Conservation (phyloP, 2,797 vertebrate species). For the Pteronotus mesoamericanus region DNA sequence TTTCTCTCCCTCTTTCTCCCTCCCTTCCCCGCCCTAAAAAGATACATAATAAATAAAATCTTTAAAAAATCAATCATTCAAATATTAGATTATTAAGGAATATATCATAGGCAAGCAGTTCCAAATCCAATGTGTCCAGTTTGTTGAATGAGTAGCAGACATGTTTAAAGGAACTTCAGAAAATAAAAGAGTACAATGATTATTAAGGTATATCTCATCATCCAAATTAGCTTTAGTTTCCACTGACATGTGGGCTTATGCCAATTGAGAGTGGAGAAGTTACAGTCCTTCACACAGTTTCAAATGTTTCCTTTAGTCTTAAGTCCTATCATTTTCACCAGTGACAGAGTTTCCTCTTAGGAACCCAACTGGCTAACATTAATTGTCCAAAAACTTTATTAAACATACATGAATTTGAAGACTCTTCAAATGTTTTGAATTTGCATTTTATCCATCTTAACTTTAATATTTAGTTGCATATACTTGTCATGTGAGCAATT, state of each 20-base stretch:
- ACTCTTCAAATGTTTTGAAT: neutral
- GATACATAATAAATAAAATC: too few relatives aligned
- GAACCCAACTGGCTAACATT: neutral
- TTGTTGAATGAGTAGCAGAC: neutral
- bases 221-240: neutral
- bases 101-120: neutral
- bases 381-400: constrained; percentile 20
- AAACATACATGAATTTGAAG: neutral
- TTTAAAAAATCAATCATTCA: too few relatives aligned
- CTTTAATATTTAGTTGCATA: neutral
- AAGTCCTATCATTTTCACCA: neutral
- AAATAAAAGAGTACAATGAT: neutral
- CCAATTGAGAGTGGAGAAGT: neutral
- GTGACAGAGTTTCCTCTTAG: neutral
- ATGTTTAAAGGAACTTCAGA: neutral
- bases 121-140: neutral
- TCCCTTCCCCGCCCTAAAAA: too few relatives aligned
- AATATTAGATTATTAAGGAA: neutral
- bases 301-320: neutral
- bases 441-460: neutral
- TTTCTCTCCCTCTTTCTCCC: too few relatives aligned
- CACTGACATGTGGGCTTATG: neutral
- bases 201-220: neutral
- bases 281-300: neutral
- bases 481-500: neutral